Evolutionary conservation across 1,140 invertebrate species (phyloP), one percentile per base, ranked within the genome.

Genomic region (Coboldia fuscipes): DNA sequence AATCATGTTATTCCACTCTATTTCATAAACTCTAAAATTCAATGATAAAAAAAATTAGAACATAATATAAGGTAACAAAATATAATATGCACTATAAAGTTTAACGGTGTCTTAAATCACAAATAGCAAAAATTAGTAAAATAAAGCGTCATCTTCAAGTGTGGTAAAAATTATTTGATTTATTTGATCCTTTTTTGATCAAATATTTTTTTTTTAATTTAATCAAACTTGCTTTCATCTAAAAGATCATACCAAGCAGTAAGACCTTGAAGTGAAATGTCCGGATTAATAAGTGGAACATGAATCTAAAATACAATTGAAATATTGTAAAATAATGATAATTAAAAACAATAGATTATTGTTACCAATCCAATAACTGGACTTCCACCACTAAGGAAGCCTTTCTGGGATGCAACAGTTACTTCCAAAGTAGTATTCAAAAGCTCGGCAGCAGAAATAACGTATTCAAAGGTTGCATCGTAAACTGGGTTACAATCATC

Each of bases 401-500:
- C 73, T 43, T 88, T 86, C 46, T 83, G 79, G 5, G 80, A 81
- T 42, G 78, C 73, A 1, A 85, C 77, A 1, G 77, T 80, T 7
- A 88, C 66, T 55, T 85, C 77, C 18, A 86, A 54, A 26, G 72
- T 68, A 4, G 70, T 65, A 2, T 69, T 68, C 41, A 71, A 68
- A 19, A 84, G 52, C 47, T 84, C 81, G 4, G 67, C 73, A 37
- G 73, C 68, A 3, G 77, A 77, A 38, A 85, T 70, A 4, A 75
- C 57, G 56, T 83, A 88, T 45, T 88, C 81, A 42, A 85, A 90
- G 46, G 75, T 77, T 50, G 92, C 83, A 56, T 94, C 85, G 51
- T 79, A 94, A 6, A 77, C 64, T 0, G 88, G 86, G 63, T 85
- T 89, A 39, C 84, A 85, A 45, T 77, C 84, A 48, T 93, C 84